Base-by-base conservation (phyloP, 2,113 vertebrate species). In the Neodontobutis hainanensis region DNA sequence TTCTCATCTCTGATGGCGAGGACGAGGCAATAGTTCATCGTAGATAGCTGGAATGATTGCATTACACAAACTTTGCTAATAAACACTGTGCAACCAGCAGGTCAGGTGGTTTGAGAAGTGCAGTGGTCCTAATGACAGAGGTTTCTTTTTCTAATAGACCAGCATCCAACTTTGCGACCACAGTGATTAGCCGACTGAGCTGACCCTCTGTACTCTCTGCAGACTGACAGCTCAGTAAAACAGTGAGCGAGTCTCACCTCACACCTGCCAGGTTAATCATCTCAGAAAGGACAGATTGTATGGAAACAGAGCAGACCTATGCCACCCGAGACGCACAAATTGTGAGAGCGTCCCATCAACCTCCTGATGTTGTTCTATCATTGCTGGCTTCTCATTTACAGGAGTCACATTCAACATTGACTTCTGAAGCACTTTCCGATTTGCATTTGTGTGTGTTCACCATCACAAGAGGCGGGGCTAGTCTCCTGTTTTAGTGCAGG, bases 191-290 rank as follows among this genome's bases (percentile, higher is more conserved):
- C 69, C 2, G 38, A 73, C 73, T 40, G 52, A 45, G 68, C 74
- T 75, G 84, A 84, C 83, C 85, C 81, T 68, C 68, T 65, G 82
- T 75, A 73, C 69, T 75, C 82, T 62, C 82, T 0, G 60, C 68
- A 73, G 76, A 81, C 70, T 47, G 75, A 72, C 75, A 61, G 85
- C 69, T 78, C 69, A 35, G 69, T 75, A 75, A 83, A 87, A 80
- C 80, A 79, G 81, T 77, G 78, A 81, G 81, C 10, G 70, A 63
- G 75, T 57, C 47, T 82, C 78, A 73, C 72, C 77, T 75, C 71
- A 42, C 82, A 86, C 80, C 86, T 83, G 83, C 75, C 79, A 77
- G 87, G 83, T 88, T 88, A 86, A 88, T 82, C 74, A 73, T 83
- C 78, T 87, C 72, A 72, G 49, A 60, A 73, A 75, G 69, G 67